phyloP scores from a whole-genome alignment of 2,113 vertebrate species.

The Chlamydotis undulata region DNA sequence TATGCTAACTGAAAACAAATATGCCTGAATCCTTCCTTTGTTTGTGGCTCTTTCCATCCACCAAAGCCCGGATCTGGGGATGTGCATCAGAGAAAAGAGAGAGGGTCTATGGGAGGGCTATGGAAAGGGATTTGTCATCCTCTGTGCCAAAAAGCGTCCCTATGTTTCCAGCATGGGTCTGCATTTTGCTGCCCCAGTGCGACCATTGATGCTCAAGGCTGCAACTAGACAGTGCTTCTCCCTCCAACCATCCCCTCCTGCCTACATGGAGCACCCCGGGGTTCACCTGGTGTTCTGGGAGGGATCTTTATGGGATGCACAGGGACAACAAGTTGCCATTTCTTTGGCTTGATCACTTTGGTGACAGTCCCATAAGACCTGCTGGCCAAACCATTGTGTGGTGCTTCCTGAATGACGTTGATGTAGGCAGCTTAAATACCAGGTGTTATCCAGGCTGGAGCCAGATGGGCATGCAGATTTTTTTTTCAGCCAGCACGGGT shows the following conservation, averaged over 20 bases:
- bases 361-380: background rate
- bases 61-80: background rate
- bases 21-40: background rate
- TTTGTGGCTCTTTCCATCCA: background rate
- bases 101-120: background rate
- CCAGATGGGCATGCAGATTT: background rate
- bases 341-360: background rate
- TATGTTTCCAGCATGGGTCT: background rate
- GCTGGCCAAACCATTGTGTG: background rate
- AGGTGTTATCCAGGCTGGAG: background rate
- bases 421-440: background rate
- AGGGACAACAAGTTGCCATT: background rate
- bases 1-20: background rate
- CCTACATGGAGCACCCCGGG: background rate
- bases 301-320: rapidly evolving
- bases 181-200: background rate
- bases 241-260: background rate
- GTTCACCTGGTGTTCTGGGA: rapidly evolving
- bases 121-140: background rate
- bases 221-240: background rate
- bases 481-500: background rate
- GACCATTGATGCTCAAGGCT: background rate
- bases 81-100: background rate
- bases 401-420: background rate
- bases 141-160: background rate